Evolutionary conservation across 2,888 invertebrate species (phyloP).

Genomic region (Lutraria lutraria): DNA sequence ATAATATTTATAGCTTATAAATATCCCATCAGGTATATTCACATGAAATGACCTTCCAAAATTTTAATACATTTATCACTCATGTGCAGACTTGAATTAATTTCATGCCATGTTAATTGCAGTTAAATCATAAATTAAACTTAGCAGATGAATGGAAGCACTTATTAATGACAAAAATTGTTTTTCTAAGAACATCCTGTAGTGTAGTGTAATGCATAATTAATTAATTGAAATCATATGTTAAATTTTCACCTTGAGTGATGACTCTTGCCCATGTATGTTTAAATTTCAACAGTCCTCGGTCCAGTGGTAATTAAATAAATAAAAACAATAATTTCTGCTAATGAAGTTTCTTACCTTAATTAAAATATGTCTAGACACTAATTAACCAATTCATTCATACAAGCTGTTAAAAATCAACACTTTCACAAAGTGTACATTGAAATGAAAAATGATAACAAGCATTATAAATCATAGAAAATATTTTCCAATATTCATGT

Average conservation of each 20-base stretch:
- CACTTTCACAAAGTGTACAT: neutral
- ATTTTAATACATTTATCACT: neutral
- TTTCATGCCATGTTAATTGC: neutral
- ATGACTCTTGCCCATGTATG: neutral
- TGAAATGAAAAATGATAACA: constrained; percentile 4
- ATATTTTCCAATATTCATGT: neutral
- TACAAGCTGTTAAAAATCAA: neutral
- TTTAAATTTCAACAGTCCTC: neutral
- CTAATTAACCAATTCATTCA: constrained; percentile 16
- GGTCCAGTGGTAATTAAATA: neutral
- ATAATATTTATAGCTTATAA: too few relatives aligned
- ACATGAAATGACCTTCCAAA: neutral
- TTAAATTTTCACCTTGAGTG: neutral
- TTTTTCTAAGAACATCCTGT: neutral
- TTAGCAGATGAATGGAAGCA: neutral
- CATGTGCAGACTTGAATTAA: constrained; percentile 7
- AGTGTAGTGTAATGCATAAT: neutral
- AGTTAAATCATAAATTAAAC: neutral
- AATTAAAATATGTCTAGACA: constrained; percentile 15
- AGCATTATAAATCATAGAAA: constrained; percentile 4
- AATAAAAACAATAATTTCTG: neutral
- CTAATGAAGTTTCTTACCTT: neutral
- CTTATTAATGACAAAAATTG: neutral
- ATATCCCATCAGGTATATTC: too few relatives aligned
- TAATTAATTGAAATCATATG: neutral